Percentiles rank a stretch among this genome's conserved stretches.
phyloP scores from a whole-genome alignment of 2,797 vertebrate species.

The Prionace glauca region DNA sequence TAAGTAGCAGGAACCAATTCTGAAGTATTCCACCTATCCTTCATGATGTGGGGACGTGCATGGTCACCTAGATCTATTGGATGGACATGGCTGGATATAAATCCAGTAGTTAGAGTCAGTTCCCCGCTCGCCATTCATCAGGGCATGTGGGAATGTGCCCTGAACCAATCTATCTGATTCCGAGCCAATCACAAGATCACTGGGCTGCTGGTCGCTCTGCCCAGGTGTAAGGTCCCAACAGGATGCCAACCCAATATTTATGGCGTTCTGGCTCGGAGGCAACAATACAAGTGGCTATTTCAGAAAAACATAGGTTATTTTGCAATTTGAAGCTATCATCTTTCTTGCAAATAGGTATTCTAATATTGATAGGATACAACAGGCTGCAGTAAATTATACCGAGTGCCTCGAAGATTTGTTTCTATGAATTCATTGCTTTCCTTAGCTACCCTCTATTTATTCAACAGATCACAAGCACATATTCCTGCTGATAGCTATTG shows the following conservation, averaged over 20 bases:
- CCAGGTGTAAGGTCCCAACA: not conserved
- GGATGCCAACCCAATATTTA: not conserved
- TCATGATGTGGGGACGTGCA: too few species aligned
- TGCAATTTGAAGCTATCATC: not conserved
- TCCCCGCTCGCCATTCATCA: not conserved
- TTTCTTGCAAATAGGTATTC: not conserved
- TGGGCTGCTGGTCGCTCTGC: not conserved
- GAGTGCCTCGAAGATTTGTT: not conserved
- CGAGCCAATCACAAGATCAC: not conserved
- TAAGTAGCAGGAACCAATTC: not conserved
- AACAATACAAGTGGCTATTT: not conserved
- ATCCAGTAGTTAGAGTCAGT: not conserved
- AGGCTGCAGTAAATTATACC: not conserved
- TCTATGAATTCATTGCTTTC: not conserved
- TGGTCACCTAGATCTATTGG: not conserved
- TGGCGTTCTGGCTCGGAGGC: not conserved
- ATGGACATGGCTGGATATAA: not conserved
- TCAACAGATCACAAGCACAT: not conserved
- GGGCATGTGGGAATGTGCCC: not conserved
- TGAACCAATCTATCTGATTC: not conserved
- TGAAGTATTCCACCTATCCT: not conserved
- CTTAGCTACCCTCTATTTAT: conserved; percentile 4
- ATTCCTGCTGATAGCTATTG: not conserved
- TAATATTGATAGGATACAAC: not conserved
- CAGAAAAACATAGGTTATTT: not conserved